Conservation (phyloP, 2,888 invertebrate species). For the Hydropsyche betteni region DNA sequence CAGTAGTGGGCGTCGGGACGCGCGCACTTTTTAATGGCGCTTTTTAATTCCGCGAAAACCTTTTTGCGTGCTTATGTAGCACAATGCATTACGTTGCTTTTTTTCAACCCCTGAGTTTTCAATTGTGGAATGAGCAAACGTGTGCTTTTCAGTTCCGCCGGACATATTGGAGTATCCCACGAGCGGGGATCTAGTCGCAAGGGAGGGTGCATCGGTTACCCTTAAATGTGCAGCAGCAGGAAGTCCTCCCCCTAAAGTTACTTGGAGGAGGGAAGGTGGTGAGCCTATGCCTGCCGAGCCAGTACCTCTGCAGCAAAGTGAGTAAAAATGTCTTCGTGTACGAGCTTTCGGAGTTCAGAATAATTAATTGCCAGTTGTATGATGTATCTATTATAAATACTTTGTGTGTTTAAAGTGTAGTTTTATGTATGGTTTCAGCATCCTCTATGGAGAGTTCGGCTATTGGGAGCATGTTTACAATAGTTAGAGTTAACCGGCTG, state of each 20-base stretch:
- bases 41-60: constrained; percentile 14
- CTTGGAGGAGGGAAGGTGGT: constrained; percentile 86
- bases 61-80: no score
- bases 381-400: not conserved
- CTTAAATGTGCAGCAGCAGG: constrained; percentile 88
- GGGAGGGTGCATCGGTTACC: constrained; percentile 87
- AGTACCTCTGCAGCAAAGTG: constrained; percentile 58
- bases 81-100: no score
- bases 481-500: constrained; percentile 75
- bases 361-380: not conserved
- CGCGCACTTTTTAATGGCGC: constrained; percentile 18
- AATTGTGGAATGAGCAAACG: no score
- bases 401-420: not conserved
- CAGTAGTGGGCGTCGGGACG: not conserved
- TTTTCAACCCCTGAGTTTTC: no score
- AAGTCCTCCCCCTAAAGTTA: constrained; percentile 84
- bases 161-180: constrained; percentile 88
- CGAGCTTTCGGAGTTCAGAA: not conserved
- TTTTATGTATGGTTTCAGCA: constrained; percentile 60
- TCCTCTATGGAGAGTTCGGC: constrained; percentile 71
- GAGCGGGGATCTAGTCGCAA: constrained; percentile 84
- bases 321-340: constrained; percentile 51
- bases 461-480: constrained; percentile 63
- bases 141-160: constrained; percentile 73
- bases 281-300: constrained; percentile 66